A percentile compares a stretch with the other conserved stretches of the same genome.
These are phyloP conservation scores for Eupithecia tripunctaria DNA, from an alignment of 2,888 invertebrate genomes.

Conservation along the genomic window DNA sequence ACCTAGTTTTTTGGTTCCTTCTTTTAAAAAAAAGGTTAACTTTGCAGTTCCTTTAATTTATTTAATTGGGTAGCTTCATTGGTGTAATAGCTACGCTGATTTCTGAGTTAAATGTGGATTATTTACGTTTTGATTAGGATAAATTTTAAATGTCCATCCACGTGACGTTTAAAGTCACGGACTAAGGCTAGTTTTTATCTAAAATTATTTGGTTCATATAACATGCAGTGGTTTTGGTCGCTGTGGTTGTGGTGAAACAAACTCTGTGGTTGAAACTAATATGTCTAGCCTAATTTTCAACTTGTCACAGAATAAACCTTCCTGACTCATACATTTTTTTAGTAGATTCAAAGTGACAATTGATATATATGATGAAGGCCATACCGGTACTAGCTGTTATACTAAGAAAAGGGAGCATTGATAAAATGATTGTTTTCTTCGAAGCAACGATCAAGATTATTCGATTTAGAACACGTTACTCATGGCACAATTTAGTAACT, in stretches of 20 bases:
- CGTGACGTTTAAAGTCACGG: neutral
- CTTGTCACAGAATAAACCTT: neutral
- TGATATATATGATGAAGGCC: neutral
- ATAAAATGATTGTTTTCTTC: neutral
- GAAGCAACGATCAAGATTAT: slow-evolving; percentile 5
- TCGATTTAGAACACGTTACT: slow-evolving; percentile 3
- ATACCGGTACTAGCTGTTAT: neutral
- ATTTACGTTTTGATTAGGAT: neutral
- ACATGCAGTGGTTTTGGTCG: neutral
- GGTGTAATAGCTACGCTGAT: no score
- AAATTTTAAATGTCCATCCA: neutral
- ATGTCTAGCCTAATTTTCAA: neutral
- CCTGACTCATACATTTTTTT: neutral
- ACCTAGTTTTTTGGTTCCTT: neutral
- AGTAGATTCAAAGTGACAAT: neutral
- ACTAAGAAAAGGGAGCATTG: neutral
- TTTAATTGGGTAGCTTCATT: no score
- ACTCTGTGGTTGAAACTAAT: neutral
- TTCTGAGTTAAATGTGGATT: neutral
- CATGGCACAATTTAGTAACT: neutral
- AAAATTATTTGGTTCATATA: neutral
- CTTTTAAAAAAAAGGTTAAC: neutral
- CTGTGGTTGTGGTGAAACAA: neutral
- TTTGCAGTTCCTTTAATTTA: neutral
- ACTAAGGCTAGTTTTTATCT: neutral